Evolutionary conservation across 2,888 invertebrate genomes (phyloP), one percentile per base, ranked within the genome.

Genomic region (Psylliodes chrysocephalus): DNA sequence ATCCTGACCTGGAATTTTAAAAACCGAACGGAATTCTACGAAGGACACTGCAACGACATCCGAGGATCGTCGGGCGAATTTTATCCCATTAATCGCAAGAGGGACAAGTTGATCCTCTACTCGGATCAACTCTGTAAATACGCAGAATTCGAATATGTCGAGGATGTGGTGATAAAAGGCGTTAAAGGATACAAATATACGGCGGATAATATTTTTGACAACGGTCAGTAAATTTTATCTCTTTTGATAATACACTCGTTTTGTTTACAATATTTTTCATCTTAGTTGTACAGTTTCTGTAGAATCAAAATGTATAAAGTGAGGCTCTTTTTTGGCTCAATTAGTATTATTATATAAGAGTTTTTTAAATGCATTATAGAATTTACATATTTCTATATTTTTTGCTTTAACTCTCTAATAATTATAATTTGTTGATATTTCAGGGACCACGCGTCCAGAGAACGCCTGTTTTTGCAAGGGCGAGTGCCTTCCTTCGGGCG

Each of bases 61-160:
- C 84, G 84, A 60, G 94, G 94, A 19, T 92, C 92, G 17, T 90
- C 90, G 0, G 93, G 94, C 0, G 94, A 94, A 83, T 91, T 93
- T 79, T 89, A 91, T 79, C 89, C 92, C 0, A 90, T 92, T 0
- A 85, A 89, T 75, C 82, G 89, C 0, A 87, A 87, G 63, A 84
- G 86, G 1, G 85, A 85, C 30, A 78, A 79, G n/a, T 83, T 91
- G 17, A 81, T 82, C 44, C 82, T 94, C 71, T 94, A 90, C 80
- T 86, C 90, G 63, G 85, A 91, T 0, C 93, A 94, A 76, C 83
- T 94, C 69, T 94, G 94, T 81, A 88, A 91, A 66, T 88, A 85
- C 1, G 85, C 90, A 1, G 84, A 84, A 22, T 79, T 91, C 76
- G 86, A 88, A 71, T 91, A 87, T 75, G 84, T 84, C 15, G 82